A percentile compares a stretch with the other conserved stretches of the same genome.
These are phyloP conservation scores for Heliconius hermathena DNA, from an alignment of 1,140 invertebrate species.

Conservation along the genomic window DNA sequence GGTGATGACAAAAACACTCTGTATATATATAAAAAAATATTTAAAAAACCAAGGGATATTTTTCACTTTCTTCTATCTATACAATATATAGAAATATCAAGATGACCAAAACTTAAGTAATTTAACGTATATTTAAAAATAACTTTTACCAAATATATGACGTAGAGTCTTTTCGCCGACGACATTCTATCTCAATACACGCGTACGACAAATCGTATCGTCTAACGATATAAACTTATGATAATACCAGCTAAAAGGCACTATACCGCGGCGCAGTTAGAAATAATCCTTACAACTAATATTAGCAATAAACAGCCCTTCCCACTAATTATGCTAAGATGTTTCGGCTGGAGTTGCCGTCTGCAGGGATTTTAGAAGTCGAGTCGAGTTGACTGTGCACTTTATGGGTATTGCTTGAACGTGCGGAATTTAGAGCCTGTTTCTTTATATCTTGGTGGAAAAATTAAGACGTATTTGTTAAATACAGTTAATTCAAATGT, in stretches of 20 bases:
- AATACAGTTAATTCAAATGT: background rate
- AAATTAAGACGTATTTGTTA: background rate
- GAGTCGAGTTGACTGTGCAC: slow-evolving; percentile 37
- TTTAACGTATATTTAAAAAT: no score
- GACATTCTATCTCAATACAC: background rate
- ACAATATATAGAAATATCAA: no score
- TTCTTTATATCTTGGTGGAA: background rate
- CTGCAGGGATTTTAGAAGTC: slow-evolving; percentile 57
- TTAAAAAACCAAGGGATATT: no score
- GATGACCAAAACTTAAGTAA: no score
- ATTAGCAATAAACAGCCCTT: slow-evolving; percentile 78
- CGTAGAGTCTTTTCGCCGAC: no score
- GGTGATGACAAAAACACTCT: no score
- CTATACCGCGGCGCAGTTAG: slow-evolving; percentile 51
- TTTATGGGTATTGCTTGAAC: slow-evolving; percentile 35
- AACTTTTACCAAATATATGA: no score
- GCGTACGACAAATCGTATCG: background rate
- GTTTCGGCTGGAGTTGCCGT: slow-evolving; percentile 57
- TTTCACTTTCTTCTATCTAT: no score
- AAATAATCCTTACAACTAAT: slow-evolving; percentile 78
- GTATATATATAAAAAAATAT: no score
- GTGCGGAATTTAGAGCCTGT: slow-evolving; percentile 11
- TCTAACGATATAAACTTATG: slow-evolving; percentile 54
- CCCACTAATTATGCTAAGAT: slow-evolving; percentile 78
- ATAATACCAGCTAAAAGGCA: slow-evolving; percentile 64